Conservation (phyloP, 2,113 vertebrate genomes). For the Origma solitaria region DNA sequence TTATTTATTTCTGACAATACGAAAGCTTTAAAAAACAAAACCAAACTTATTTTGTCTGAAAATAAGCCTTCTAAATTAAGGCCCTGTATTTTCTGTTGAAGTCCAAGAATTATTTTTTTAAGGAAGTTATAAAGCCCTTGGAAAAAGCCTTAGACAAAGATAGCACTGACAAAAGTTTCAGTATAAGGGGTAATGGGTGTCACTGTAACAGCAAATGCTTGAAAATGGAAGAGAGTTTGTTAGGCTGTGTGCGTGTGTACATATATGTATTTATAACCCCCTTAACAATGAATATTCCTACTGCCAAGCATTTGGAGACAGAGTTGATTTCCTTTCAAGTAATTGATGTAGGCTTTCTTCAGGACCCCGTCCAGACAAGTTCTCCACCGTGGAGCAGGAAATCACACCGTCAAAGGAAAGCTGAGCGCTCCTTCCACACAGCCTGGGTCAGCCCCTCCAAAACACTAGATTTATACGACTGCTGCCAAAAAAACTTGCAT, state of each 20-base stretch:
- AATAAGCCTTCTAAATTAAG: background rate
- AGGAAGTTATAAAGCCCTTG: constrained; percentile 17
- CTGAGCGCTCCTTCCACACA: constrained; percentile 72
- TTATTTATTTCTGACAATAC: background rate
- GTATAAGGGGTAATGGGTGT: background rate
- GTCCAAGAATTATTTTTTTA: constrained; percentile 16
- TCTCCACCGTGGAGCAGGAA: constrained; percentile 77
- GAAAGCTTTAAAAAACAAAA: background rate
- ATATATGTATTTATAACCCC: constrained; percentile 41
- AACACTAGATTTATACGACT: constrained; percentile 73
- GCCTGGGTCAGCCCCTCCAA: constrained; percentile 68
- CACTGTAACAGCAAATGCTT: constrained; percentile 11
- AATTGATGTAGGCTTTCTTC: constrained; percentile 77
- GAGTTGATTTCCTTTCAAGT: constrained; percentile 79
- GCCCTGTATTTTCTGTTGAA: background rate
- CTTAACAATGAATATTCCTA: constrained; percentile 75
- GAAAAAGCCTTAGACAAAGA: background rate
- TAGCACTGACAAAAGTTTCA: background rate
- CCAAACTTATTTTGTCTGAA: background rate
- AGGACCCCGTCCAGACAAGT: constrained; percentile 69
- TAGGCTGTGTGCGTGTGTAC: background rate
- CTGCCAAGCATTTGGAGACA: constrained; percentile 69
- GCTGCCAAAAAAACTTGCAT: constrained; percentile 73
- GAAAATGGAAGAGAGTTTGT: constrained; percentile 32
- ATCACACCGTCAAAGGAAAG: constrained; percentile 76